Conservation (phyloP, 2,113 vertebrate genomes). For the Gyps fulvus region DNA sequence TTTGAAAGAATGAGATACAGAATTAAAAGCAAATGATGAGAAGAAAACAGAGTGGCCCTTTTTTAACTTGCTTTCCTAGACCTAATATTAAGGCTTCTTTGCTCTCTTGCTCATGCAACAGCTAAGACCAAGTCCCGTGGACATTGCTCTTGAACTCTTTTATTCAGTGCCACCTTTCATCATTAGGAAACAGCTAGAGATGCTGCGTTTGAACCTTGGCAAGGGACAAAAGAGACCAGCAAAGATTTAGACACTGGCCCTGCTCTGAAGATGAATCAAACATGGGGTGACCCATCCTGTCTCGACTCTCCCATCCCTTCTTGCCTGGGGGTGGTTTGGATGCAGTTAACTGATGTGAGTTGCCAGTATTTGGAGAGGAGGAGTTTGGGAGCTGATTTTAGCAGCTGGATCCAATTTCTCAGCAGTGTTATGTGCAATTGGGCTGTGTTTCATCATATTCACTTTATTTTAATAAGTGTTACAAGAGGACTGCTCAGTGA, state of each 20-base stretch:
- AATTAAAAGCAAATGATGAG: background rate
- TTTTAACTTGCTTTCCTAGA: background rate
- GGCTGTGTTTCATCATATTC: conserved; percentile 14
- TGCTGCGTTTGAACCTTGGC: background rate
- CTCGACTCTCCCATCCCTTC: background rate
- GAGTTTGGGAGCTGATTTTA: background rate
- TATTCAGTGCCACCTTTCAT: background rate
- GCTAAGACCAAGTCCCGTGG: background rate
- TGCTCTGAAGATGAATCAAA: background rate
- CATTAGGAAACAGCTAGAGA: background rate
- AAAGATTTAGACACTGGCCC: background rate
- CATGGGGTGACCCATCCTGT: background rate
- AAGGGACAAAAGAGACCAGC: background rate
- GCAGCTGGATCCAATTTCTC: background rate
- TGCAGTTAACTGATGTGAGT: background rate
- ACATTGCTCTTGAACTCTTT: background rate
- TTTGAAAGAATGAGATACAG: background rate
- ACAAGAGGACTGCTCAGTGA: background rate
- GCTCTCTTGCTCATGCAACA: background rate
- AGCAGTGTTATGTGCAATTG: background rate
- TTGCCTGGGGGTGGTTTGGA: background rate
- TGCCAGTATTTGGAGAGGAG: background rate
- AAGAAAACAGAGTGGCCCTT: background rate
- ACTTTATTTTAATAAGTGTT: conserved; percentile 27
- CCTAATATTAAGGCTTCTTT: background rate